Conservation (phyloP, 2,888 invertebrate species). For the Dioctria linearis region DNA sequence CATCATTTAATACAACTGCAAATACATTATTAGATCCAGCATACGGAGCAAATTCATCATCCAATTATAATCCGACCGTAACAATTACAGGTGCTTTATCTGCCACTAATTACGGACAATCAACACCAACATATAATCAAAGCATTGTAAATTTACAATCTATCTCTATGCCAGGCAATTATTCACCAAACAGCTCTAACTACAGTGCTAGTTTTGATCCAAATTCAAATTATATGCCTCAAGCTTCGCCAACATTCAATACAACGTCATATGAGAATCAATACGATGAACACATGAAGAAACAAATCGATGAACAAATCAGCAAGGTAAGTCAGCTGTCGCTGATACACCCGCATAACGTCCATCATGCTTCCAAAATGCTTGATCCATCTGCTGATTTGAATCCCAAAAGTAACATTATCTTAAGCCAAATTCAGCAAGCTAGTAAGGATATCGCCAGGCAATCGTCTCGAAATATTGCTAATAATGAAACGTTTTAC, state of each 20-base stretch:
- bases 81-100: slow-evolving; percentile 55
- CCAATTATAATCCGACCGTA: slow-evolving; percentile 55
- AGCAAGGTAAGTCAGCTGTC: slow-evolving; percentile 62
- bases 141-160: slow-evolving; percentile 59
- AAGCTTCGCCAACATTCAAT: slow-evolving; percentile 58
- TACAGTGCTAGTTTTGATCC: slow-evolving; percentile 59
- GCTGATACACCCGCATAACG: slow-evolving; percentile 54
- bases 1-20: slow-evolving; percentile 59
- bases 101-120: slow-evolving; percentile 56
- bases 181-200: slow-evolving; percentile 60
- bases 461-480: slow-evolving; percentile 59
- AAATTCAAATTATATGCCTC: slow-evolving; percentile 59
- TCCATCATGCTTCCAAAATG: slow-evolving; percentile 56
- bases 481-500: slow-evolving; percentile 59
- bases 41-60: slow-evolving; percentile 51
- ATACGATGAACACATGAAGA: slow-evolving; percentile 61
- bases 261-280: slow-evolving; percentile 56
- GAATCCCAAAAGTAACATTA: slow-evolving; percentile 56
- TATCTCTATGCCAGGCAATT: slow-evolving; percentile 57
- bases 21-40: slow-evolving; percentile 58
- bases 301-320: slow-evolving; percentile 61
- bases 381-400: slow-evolving; percentile 56
- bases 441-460: slow-evolving; percentile 59
- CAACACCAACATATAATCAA: slow-evolving; percentile 57
- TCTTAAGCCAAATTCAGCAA: slow-evolving; percentile 56